Evolutionary conservation across 2,888 invertebrate genomes (phyloP), one percentile per base, ranked within the genome.

Genomic region (Stomorhina lunata): DNA sequence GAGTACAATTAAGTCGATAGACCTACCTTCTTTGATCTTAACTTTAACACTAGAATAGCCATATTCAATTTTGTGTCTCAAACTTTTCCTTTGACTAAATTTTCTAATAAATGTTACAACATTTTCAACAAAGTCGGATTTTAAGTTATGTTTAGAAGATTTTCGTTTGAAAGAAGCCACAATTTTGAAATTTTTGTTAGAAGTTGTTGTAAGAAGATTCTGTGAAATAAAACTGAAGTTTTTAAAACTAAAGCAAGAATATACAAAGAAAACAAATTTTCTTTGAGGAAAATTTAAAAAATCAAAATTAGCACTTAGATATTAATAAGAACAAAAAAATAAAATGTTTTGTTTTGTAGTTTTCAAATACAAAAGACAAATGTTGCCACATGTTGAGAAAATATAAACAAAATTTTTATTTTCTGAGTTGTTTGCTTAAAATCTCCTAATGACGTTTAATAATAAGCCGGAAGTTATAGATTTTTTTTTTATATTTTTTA

Each of bases 91-190:
- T 45, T 75, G 57, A 61, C 82, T 84, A 29, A 80, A 80, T 72
- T 76, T 81, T 25, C 85, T 79, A 63, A 85, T 81, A 80, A 85
- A 85, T 37, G 81, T 84, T 71, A 83, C 77, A 66, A 85, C 85
- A 83, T 84, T 83, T 43, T 78, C 48, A 10, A 82, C 66, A 37
- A 85, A 77, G 34, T 71, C 76, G 20, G 57, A 17, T 53, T 71
- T 50, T 27, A 20, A n/a, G n/a, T n/a, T n/a, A 12, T 27, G 50
- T 61, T 57, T 53, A 2, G 37, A 25, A 34, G 71, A 43, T 15
- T 40, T 73, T 29, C 25, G 48, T 37, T 61, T 25, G 32, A 34
- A 65, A 9, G 68, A 78, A 73, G 71, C 72, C 63, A 61, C 50
- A 45, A 57, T 45, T 55, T 53, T 5, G 22, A 63, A 32, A 59